Evolutionary conservation across 2,113 vertebrate species (phyloP), one percentile per base, ranked within the genome.

Genomic region (Lipophrys pholis): DNA sequence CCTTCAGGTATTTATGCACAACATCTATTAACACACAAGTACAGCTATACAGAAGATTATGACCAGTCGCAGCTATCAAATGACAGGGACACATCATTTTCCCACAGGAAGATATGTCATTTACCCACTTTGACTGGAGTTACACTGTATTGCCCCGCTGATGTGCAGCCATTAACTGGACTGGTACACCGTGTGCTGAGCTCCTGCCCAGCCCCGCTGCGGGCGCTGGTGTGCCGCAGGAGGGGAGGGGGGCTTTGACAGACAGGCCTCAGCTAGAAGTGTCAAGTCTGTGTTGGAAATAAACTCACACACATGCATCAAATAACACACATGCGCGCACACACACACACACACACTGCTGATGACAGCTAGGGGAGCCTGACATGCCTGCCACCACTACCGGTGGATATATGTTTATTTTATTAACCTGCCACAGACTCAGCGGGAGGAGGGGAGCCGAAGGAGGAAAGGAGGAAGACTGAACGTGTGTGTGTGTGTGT

Each of bases 341-440:
- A 30, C 62, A 36, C 46, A 15, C 53, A 38, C 30, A 52, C 6
- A 64, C 59, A 78, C 78, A 58, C 7, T 6, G 69, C 59, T 63
- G 88, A 76, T 87, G 89, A 92, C 89, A 92, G 90, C 83, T 86
- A 50, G 62, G 86, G 87, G 79, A 85, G 82, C 75, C 74, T 78
- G 89, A 86, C 87, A 86, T 77, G 85, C 53, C 78, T 79, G 84
- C 84, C 82, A 85, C 83, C 15, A 41, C 86, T 78, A 83, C 83
- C 69, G 59, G 78, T 82, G 77, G 78, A 87, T 90, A 69, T 83
- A 89, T 91, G 88, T 91, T 91, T 91, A 88, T 90, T 91, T 92
- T 90, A 92, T 92, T 88, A 88, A 90, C 84, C 87, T 89, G 87
- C 80, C 80, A 87, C 76, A 78, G 88, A 71, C 67, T 64, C 12